Evolutionary conservation across 2,888 invertebrate species (phyloP).

Genomic region (Nineta flava): DNA sequence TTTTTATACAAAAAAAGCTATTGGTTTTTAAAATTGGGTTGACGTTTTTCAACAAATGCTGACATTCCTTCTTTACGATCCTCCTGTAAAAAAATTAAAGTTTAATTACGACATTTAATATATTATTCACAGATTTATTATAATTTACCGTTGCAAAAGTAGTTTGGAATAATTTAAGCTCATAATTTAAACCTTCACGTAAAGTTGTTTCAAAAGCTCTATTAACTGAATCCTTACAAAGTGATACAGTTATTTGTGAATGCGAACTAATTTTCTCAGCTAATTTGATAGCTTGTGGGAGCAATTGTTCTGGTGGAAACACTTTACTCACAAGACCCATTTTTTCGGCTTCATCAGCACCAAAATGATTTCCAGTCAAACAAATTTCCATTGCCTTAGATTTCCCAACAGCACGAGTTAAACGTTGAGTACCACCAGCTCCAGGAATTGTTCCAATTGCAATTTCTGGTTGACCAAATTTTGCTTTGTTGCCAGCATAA

Average conservation of each 20-base stretch:
- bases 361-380: slow-evolving; percentile 80
- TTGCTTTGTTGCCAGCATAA: slow-evolving; percentile 95
- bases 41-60: slow-evolving; percentile 88
- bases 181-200: slow-evolving; percentile 73
- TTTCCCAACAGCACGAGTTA: slow-evolving; percentile 78
- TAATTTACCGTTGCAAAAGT: slow-evolving; percentile 79
- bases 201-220: slow-evolving; percentile 79
- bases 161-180: slow-evolving; percentile 82
- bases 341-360: slow-evolving; percentile 81
- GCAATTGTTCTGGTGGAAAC: slow-evolving; percentile 70
- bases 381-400: slow-evolving; percentile 98
- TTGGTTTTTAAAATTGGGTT: slow-evolving; percentile 71
- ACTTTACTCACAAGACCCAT: slow-evolving; percentile 84
- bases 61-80: slow-evolving; percentile 97
- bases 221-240: slow-evolving; percentile 88
- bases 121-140: slow-evolving; percentile 1
- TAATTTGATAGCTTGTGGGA: slow-evolving; percentile 81
- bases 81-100: slow-evolving; percentile 37
- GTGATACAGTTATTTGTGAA: slow-evolving; percentile 66
- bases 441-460: slow-evolving; percentile 93
- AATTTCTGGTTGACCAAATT: slow-evolving; percentile 98
- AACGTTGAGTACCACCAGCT: slow-evolving; percentile 90
- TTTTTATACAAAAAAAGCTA: slow-evolving; percentile 18
- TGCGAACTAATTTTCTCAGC: slow-evolving; percentile 87
- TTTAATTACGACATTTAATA: background rate